Base-by-base conservation (phyloP, 1,140 invertebrate genomes). In the Ectropis grisescens region DNA sequence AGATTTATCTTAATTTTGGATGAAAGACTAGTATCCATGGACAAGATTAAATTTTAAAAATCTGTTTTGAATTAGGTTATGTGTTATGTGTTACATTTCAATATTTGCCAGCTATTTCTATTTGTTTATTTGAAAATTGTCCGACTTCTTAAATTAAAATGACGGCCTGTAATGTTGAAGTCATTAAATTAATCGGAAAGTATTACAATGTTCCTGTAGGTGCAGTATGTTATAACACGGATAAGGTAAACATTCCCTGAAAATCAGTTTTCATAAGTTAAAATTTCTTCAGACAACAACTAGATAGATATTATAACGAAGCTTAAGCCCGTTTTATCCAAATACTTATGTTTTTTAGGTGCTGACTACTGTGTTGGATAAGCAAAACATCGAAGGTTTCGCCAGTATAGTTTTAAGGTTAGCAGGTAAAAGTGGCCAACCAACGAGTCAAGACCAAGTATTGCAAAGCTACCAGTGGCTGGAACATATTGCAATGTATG, bases 361-460 rank as follows among this genome's bases (percentile, higher is more conserved):
- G 10, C 30, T 75, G 10, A 80, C 75, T 3, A 69, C 71, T 11
- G 51, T 74, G 4, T 10, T 80, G 11, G 62, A 69, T 32, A 80
- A 76, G 31, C 53, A 75, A 47, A 76, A 60, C 44, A 43, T 80
- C 2, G 71, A 80, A 57, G 75, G 75, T 13, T 72, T 76, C 42
- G 71, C 70, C 13, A 72, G 44, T 36, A 80, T 80, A 14, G 48
- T 80, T 25, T 46, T 80, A 33, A 30, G 49, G 9, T 42, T 80
- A 28, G 56, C 52, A 26, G 33, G 43, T 11, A 65, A 59, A 29
- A 62, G 54, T 39, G 58, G 50, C n/a, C 11, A 13, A 11, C 11
- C 41, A 27, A 60, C 67, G 59, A 61, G 36, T 10, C 43, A 54
- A 11, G 60, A 76, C 24, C 51, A 72, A 33, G 37, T 39, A 25